Base-by-base conservation (phyloP, 2,113 vertebrate species). In the Peromyscus californicus region DNA sequence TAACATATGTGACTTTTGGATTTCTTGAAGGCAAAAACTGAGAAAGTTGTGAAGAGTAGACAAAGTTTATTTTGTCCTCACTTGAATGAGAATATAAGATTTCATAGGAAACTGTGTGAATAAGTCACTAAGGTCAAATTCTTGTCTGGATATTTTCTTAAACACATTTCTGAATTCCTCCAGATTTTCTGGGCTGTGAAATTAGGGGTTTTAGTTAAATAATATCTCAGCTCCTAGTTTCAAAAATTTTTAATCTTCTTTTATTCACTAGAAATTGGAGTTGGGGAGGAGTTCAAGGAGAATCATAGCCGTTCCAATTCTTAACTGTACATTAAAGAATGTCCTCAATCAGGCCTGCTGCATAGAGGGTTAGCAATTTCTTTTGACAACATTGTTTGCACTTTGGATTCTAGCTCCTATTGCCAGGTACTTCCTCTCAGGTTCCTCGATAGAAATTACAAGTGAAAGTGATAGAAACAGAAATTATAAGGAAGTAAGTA, bases 291-390 rank as follows among this genome's bases (percentile, higher is more conserved):
- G 4, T 72, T 89, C 51, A 54, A 78, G 31, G 24, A 90, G 82
- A 92, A 22, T 59, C 42, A 93, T 22, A 93, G 26, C 29, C 72
- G 85, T 78, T 97, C 76, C 51, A 84, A 7, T 76, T 95, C 90
- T 92, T 78, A 21, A n/a, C 45, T 93, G 39, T 7, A 67, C 75
- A 91, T 33, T 84, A n/a, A 90, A 39, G 70, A 78, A 84, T 24
- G 8, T 3, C 33, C 17, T 80, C 76, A 65, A 45, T 0, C 3
- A 16, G 61, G 22, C 54, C 61, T 70, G 26, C 63, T 85, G 4
- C 74, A 9, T 22, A 42, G 39, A 90, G 57, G 85, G 63, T 65
- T 95, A 95, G 87, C 75, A 92, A 2, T 65, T 7, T 45, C 61
- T 72, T 96, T 93, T 79, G 21, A 93, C 10, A 70, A 90, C 59